Conservation (phyloP, 2,113 vertebrate genomes). For the Machaerirhynchus nigripectus region DNA sequence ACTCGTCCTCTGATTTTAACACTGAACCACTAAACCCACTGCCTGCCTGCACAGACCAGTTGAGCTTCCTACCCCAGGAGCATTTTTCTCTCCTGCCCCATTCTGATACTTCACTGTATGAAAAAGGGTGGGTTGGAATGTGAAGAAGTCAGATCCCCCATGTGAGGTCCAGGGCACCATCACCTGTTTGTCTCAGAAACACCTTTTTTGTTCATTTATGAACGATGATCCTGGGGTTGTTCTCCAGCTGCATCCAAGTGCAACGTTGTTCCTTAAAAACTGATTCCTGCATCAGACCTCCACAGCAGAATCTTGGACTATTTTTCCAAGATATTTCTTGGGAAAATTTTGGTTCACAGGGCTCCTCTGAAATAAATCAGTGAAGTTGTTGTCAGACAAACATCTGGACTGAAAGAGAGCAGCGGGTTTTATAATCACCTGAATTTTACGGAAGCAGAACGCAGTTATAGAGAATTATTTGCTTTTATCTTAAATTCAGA, state of each 20-base stretch:
- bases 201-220: not conserved
- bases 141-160: not conserved
- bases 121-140: not conserved
- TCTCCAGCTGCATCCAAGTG: not conserved
- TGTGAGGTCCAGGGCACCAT: not conserved
- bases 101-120: not conserved
- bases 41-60: not conserved
- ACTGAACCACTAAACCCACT: not conserved
- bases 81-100: not conserved
- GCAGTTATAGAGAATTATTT: not conserved
- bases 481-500: not conserved
- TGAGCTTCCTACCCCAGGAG: not conserved
- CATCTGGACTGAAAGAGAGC: not conserved
- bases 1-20: not conserved
- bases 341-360: not conserved
- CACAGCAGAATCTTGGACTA: rapidly evolving
- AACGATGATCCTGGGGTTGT: not conserved
- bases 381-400: not conserved
- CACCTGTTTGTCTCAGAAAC: not conserved
- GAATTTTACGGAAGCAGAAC: not conserved
- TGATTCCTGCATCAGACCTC: not conserved
- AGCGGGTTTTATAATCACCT: not conserved
- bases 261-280: not conserved
- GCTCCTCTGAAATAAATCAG: not conserved
- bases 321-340: not conserved